Conservation (phyloP, 2,113 vertebrate species). For the Rutilus rutilus region DNA sequence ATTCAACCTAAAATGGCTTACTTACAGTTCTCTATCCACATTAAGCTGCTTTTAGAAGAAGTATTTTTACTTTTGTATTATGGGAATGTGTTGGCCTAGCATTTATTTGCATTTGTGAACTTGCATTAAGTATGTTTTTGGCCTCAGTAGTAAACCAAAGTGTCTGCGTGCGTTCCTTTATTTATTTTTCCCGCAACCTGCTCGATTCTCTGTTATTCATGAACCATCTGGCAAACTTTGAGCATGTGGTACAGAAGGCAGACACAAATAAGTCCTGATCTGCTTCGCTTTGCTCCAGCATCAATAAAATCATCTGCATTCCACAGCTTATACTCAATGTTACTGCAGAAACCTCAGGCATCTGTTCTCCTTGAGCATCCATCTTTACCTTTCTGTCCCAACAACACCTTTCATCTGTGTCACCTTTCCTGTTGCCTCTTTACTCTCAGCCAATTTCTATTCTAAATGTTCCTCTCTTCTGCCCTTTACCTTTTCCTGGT, state of each 20-base stretch:
- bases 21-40: background rate
- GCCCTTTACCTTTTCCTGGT: background rate
- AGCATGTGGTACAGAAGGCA: slow-evolving; percentile 70
- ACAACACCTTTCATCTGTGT: background rate
- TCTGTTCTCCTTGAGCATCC: slow-evolving; percentile 41
- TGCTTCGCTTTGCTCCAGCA: slow-evolving; percentile 57
- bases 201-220: slow-evolving; percentile 75
- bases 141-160: background rate
- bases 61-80: background rate
- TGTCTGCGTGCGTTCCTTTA: slow-evolving; percentile 6
- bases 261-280: slow-evolving; percentile 66
- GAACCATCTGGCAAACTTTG: slow-evolving; percentile 76
- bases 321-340: background rate
- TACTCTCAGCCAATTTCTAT: background rate
- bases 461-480: background rate
- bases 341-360: slow-evolving; percentile 41
- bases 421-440: slow-evolving; percentile 8
- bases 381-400: slow-evolving; percentile 1
- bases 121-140: slow-evolving; percentile 7
- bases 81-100: background rate
- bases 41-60: background rate
- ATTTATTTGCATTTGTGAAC: slow-evolving; percentile 14
- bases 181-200: slow-evolving; percentile 61
- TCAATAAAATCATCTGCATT: slow-evolving; percentile 66
- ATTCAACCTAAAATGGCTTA: background rate